Evolutionary conservation across 2,888 invertebrate species (phyloP).

Genomic region (Brachyopa scutellaris): DNA sequence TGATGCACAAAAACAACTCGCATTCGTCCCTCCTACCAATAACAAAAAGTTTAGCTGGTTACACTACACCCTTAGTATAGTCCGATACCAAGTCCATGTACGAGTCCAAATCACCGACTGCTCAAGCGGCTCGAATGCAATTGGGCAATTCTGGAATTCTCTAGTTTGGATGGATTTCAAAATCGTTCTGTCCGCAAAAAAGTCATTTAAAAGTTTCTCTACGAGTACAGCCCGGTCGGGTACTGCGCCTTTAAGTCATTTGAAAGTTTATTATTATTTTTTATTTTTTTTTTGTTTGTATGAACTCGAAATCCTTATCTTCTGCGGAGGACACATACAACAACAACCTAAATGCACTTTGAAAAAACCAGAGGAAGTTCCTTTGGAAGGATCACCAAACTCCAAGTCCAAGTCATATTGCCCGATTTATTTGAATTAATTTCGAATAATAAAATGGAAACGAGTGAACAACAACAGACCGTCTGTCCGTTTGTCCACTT

Average conservation of each 20-base stretch:
- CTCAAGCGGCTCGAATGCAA: slow-evolving; percentile 39
- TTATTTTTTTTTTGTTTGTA: too few species aligned
- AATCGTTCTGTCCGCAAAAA: slow-evolving; percentile 29
- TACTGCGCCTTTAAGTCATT: slow-evolving; percentile 70
- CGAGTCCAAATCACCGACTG: slow-evolving; percentile 20
- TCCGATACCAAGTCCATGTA: neutral
- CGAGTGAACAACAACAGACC: slow-evolving; percentile 30
- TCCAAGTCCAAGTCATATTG: slow-evolving; percentile 54
- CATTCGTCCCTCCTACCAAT: neutral
- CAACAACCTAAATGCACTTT: slow-evolving; percentile 60
- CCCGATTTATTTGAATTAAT: slow-evolving; percentile 72
- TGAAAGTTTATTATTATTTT: too few species aligned
- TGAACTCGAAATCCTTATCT: slow-evolving; percentile 33
- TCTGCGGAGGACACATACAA: neutral
- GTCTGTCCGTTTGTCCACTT: neutral
- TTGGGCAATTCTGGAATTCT: slow-evolving; percentile 28
- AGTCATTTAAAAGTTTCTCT: slow-evolving; percentile 69
- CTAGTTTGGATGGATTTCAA: slow-evolving; percentile 65
- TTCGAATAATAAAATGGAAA: slow-evolving; percentile 64
- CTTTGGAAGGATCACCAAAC: slow-evolving; percentile 9
- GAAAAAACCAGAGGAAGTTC: slow-evolving; percentile 9
- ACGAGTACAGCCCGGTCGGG: too few species aligned
- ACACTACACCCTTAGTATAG: neutral
- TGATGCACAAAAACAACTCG: slow-evolving; percentile 36
- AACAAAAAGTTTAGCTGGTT: slow-evolving; percentile 49